These are phyloP conservation scores for Coelopa pilipes DNA, from an alignment of 2,888 invertebrate species.

Conservation along the genomic window DNA sequence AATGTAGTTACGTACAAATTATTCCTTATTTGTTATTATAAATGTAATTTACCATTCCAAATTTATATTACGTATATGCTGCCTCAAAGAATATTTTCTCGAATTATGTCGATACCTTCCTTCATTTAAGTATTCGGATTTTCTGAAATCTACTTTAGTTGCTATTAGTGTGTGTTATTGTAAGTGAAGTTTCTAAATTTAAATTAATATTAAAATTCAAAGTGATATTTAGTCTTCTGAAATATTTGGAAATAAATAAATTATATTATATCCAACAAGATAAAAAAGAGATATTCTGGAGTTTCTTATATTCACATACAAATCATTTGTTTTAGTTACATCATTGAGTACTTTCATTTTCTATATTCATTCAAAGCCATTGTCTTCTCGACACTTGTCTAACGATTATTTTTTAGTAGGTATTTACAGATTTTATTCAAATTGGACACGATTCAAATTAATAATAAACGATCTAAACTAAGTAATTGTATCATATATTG, in stretches of 20 bases:
- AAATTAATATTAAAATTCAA: background rate
- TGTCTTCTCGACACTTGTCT: background rate
- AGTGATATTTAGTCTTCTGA: background rate
- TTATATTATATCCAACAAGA: background rate
- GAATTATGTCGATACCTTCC: conserved; percentile 10
- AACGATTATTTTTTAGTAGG: background rate
- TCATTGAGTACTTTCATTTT: too few species aligned
- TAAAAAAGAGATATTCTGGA: background rate
- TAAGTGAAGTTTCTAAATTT: background rate
- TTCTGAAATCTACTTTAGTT: conserved; percentile 3
- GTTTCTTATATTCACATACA: background rate
- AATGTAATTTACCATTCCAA: too few species aligned
- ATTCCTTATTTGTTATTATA: too few species aligned
- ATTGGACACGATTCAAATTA: too few species aligned
- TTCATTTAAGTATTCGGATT: conserved; percentile 21
- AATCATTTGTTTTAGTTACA: too few species aligned
- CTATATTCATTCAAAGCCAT: too few species aligned
- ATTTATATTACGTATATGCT: too few species aligned
- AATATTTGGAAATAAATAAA: background rate
- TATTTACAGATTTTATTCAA: background rate
- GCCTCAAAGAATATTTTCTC: conserved; percentile 7
- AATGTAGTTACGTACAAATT: too few species aligned
- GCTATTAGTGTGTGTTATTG: background rate
- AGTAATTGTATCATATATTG: too few species aligned
- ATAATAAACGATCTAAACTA: too few species aligned